Evolutionary conservation across 2,113 vertebrate genomes (phyloP).

Genomic region (Neogale vison): DNA sequence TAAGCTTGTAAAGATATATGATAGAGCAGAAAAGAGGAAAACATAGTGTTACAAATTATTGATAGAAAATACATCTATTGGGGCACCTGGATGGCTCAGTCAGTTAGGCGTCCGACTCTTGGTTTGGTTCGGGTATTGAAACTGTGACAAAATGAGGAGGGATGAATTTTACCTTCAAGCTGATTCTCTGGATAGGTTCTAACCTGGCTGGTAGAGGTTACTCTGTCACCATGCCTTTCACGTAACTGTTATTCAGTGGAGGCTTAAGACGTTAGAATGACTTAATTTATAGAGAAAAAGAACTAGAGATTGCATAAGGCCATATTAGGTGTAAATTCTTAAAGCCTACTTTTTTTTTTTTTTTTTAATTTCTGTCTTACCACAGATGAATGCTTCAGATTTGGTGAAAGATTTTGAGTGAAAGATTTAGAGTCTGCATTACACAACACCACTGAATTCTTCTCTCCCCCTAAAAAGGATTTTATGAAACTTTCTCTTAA

Average conservation of each 20-base stretch:
- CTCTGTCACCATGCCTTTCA: neutral
- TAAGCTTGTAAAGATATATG: neutral
- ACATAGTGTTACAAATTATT: neutral
- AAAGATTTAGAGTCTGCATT: neutral
- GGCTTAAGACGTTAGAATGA: neutral
- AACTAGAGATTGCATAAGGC: neutral
- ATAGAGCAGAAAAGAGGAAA: neutral
- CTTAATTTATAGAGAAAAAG: conserved; percentile 8
- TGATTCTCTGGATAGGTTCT: neutral
- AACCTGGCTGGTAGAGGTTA: neutral
- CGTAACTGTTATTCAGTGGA: neutral
- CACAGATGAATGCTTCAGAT: neutral
- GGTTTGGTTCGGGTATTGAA: neutral
- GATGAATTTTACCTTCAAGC: neutral
- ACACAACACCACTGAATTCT: neutral
- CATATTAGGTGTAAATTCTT: neutral
- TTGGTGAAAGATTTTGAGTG: neutral
- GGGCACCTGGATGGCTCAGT: no score
- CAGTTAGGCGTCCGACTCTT: no score
- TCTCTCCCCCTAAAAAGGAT: neutral
- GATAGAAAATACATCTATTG: neutral
- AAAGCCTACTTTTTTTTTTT: neutral
- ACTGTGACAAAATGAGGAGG: neutral
- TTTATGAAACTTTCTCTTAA: neutral
- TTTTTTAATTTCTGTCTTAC: neutral